phyloP scores from a whole-genome alignment of 2,888 invertebrate species.

The Dicroscelio sp. region DNA sequence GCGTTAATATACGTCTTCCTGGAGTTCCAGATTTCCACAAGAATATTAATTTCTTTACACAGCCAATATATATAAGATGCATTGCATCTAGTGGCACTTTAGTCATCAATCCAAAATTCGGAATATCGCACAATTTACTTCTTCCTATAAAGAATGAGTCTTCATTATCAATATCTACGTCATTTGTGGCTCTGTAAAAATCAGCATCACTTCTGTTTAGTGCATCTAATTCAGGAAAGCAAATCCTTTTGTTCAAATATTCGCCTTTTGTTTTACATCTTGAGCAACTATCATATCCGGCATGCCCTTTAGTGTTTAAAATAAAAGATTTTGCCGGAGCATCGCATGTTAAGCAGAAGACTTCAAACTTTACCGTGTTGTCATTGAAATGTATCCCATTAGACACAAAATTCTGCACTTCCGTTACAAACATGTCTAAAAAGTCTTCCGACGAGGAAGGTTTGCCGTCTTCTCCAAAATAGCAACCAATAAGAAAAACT shows the following conservation, averaged over 20 bases:
- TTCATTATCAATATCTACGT: no score
- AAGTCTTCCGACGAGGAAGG: background rate
- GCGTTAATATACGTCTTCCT: background rate
- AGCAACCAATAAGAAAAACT: conserved; percentile 48
- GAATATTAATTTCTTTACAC: background rate
- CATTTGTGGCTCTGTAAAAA: no score
- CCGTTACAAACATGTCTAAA: background rate
- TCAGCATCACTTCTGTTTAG: background rate
- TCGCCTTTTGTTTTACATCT: conserved; percentile 60
- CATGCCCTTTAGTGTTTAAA: conserved; percentile 32
- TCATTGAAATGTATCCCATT: background rate
- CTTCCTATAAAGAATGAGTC: background rate
- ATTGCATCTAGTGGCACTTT: background rate
- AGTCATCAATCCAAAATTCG: background rate
- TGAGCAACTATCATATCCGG: conserved; percentile 51
- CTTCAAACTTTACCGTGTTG: background rate
- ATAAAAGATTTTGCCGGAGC: conserved; percentile 60
- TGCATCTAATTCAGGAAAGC: conserved; percentile 40
- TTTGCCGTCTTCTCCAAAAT: conserved; percentile 19
- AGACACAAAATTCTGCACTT: background rate
- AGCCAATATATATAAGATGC: background rate
- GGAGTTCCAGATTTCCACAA: background rate
- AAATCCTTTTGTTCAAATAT: conserved; percentile 18
- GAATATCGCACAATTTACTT: background rate
- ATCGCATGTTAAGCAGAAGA: conserved; percentile 39